These are phyloP conservation scores for Stigmatopora nigra DNA, from an alignment of 2,113 vertebrate species.

Conservation along the genomic window DNA sequence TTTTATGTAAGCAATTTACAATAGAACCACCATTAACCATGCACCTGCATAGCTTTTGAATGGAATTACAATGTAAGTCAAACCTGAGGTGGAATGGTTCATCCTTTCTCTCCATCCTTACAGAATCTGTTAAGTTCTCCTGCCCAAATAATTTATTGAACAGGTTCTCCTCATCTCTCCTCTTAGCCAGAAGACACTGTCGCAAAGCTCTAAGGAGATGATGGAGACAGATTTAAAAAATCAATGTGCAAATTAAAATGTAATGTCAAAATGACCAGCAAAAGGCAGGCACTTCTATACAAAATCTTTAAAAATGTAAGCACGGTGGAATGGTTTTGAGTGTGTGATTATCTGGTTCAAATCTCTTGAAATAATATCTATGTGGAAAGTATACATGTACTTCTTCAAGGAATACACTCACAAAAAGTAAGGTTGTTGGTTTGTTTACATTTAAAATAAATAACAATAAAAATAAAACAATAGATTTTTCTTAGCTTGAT, in stretches of 20 bases:
- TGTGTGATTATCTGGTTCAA: too few species aligned
- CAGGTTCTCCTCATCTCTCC: not conserved
- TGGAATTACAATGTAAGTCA: not conserved
- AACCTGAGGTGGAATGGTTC: not conserved
- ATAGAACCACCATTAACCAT: not conserved
- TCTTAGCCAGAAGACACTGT: not conserved
- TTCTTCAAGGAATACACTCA: too few species aligned
- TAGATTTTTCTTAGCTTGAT: too few species aligned
- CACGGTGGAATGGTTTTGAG: too few species aligned
- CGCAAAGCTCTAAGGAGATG: constrained; percentile 4
- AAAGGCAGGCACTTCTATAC: not conserved
- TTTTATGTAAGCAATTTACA: too few species aligned
- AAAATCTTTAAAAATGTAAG: too few species aligned
- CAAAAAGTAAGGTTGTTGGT: too few species aligned
- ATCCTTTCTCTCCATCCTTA: not conserved
- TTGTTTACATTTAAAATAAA: too few species aligned
- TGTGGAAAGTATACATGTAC: too few species aligned
- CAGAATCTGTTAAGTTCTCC: constrained; percentile 3
- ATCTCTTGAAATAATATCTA: too few species aligned
- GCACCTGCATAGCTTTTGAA: not conserved
- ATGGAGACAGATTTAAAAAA: not conserved
- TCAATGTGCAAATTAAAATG: not conserved
- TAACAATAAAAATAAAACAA: too few species aligned
- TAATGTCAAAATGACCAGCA: not conserved
- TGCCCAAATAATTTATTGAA: not conserved